These are phyloP conservation scores for Ypsolopha sequella DNA, from an alignment of 2,888 invertebrate species.

Conservation along the genomic window DNA sequence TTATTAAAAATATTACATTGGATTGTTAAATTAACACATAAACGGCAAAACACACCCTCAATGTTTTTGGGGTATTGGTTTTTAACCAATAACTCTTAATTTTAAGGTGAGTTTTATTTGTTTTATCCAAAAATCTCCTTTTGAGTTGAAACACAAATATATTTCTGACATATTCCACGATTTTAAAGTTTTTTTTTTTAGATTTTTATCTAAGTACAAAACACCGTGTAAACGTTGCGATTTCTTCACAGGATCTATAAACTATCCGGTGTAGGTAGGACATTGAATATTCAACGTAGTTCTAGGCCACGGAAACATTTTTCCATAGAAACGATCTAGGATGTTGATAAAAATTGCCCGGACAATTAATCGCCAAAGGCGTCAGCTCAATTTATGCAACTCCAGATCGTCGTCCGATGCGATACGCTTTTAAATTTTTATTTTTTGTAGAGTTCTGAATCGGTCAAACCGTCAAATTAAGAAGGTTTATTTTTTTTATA, in stretches of 20 bases:
- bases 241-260: constrained; percentile 35
- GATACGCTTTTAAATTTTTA: neutral
- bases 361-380: constrained; percentile 39
- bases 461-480: no score
- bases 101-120: constrained; percentile 26
- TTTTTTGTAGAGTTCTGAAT: neutral
- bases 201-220: neutral
- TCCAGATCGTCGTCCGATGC: constrained; percentile 35
- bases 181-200: neutral
- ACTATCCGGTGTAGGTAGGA: constrained; percentile 48
- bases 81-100: constrained; percentile 33
- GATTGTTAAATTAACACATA: neutral
- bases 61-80: constrained; percentile 44
- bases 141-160: neutral
- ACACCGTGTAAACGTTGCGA: constrained; percentile 7
- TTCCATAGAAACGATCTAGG: constrained; percentile 32
- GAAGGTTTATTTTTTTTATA: no score
- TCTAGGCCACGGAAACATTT: constrained; percentile 23
- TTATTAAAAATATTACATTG: neutral
- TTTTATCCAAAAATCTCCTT: constrained; percentile 4
- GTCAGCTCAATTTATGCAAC: constrained; percentile 53
- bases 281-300: constrained; percentile 38
- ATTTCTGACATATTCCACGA: no score
- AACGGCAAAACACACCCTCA: constrained; percentile 22
- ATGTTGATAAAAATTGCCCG: constrained; percentile 38